Evolutionary conservation across 2,113 vertebrate species (phyloP).

Genomic region (Trematocara nigrifrons): DNA sequence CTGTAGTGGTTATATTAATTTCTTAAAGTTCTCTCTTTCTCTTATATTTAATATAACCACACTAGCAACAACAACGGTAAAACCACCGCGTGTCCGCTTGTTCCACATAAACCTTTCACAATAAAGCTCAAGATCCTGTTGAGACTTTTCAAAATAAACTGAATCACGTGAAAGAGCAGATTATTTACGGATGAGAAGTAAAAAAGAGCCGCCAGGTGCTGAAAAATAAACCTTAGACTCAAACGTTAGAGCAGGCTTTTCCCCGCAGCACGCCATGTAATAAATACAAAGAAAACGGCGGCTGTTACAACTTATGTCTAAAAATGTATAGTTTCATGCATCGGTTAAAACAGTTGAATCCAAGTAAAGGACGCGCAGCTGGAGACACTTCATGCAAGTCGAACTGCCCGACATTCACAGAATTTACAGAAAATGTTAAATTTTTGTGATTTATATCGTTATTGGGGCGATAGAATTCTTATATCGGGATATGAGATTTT

Average conservation of each 20-base stretch:
- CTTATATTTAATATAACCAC: too few species aligned
- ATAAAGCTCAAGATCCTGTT: too few species aligned
- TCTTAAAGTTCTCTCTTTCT: too few species aligned
- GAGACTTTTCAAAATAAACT: too few species aligned
- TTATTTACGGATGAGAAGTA: not conserved
- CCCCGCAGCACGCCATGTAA: rapidly evolving
- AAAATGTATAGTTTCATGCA: not conserved
- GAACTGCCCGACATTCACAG: not conserved
- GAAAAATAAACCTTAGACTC: not conserved
- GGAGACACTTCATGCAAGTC: not conserved
- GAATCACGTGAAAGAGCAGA: too few species aligned
- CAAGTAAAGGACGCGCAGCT: rapidly evolving
- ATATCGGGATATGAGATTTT: not conserved
- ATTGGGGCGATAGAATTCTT: not conserved
- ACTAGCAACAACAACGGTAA: too few species aligned
- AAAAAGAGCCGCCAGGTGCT: not conserved
- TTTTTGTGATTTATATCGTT: not conserved
- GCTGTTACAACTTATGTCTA: rapidly evolving
- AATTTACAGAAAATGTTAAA: not conserved
- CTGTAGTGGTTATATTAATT: too few species aligned
- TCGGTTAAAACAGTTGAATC: not conserved
- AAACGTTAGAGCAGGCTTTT: not conserved
- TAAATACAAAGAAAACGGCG: not conserved
- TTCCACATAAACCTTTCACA: too few species aligned
- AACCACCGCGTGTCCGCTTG: too few species aligned